Conservation (phyloP, 2,888 invertebrate genomes). For the Mechanitis messenoides region DNA sequence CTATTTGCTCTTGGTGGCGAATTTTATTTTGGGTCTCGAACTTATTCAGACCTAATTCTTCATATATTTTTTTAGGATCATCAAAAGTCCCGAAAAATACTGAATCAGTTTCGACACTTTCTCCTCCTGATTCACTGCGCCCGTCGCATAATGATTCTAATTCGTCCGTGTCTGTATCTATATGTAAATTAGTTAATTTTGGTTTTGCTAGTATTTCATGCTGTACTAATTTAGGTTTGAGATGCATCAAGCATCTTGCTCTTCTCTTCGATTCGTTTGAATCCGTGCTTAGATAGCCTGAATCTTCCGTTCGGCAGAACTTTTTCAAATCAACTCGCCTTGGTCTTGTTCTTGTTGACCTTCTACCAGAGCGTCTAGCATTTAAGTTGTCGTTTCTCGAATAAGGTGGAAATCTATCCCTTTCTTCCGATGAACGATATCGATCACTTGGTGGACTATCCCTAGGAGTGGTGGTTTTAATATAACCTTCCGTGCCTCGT, state of each 20-base stretch:
- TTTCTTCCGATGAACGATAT: constrained; percentile 55
- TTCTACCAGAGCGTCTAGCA: constrained; percentile 58
- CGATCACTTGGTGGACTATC: constrained; percentile 57
- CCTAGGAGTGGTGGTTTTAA: constrained; percentile 43
- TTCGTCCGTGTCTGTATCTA: constrained; percentile 81
- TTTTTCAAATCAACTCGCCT: constrained; percentile 62
- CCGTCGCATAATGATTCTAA: constrained; percentile 87
- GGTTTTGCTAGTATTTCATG: constrained; percentile 43
- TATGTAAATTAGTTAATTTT: constrained; percentile 48
- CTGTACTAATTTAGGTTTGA: constrained; percentile 51
- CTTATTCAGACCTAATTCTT: constrained; percentile 53
- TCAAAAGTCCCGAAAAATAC: constrained; percentile 87
- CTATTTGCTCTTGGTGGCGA: constrained; percentile 58
- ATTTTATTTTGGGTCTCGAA: constrained; percentile 46
- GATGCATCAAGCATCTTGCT: constrained; percentile 66
- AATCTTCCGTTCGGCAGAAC: constrained; percentile 79
- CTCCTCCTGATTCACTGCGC: constrained; percentile 90
- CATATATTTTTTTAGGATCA: constrained; percentile 62
- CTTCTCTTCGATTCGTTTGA: constrained; percentile 79
- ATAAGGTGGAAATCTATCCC: constrained; percentile 55
- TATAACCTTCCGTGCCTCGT: constrained; percentile 45
- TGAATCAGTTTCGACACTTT: constrained; percentile 91
- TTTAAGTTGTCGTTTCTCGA: constrained; percentile 55
- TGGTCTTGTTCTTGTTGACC: constrained; percentile 61
- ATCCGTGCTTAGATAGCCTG: constrained; percentile 91